These are phyloP conservation scores for Girardinichthys multiradiatus DNA, from an alignment of 2,113 vertebrate genomes.

Conservation along the genomic window DNA sequence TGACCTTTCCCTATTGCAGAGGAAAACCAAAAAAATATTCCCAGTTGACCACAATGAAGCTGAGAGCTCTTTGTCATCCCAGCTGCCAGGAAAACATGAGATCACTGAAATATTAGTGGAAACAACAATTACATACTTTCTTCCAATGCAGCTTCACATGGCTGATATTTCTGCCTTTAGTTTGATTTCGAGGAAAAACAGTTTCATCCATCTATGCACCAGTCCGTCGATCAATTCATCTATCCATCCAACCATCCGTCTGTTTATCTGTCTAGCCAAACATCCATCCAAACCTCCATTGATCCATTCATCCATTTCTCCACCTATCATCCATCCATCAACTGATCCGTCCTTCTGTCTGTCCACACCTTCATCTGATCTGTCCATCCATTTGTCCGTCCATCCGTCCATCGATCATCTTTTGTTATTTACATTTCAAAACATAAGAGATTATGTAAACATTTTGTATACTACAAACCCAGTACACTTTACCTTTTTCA, in stretches of 20 bases:
- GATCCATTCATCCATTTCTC: background rate
- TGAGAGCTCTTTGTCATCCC: background rate
- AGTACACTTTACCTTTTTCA: background rate
- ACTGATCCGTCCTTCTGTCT: background rate
- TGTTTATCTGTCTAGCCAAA: background rate
- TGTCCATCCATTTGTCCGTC: background rate
- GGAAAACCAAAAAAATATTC: conserved; percentile 1
- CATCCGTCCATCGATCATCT: too few relatives aligned
- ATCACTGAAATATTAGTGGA: background rate
- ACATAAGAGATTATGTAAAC: too few relatives aligned
- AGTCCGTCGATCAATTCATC: background rate
- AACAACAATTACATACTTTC: background rate
- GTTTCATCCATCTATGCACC: background rate
- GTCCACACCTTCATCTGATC: background rate
- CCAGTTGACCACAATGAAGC: conserved; percentile 1
- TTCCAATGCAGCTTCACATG: background rate
- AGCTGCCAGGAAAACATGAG: conserved; percentile 3
- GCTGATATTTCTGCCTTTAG: background rate
- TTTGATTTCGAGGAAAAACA: background rate
- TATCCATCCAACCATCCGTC: background rate
- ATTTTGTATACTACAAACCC: too few relatives aligned
- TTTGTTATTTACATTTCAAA: too few relatives aligned
- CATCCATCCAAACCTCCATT: background rate
- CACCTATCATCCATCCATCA: background rate
- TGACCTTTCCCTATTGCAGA: background rate